Evolutionary conservation across 2,113 vertebrate species (phyloP).

Genomic region (Phylloscopus trochiloides): DNA sequence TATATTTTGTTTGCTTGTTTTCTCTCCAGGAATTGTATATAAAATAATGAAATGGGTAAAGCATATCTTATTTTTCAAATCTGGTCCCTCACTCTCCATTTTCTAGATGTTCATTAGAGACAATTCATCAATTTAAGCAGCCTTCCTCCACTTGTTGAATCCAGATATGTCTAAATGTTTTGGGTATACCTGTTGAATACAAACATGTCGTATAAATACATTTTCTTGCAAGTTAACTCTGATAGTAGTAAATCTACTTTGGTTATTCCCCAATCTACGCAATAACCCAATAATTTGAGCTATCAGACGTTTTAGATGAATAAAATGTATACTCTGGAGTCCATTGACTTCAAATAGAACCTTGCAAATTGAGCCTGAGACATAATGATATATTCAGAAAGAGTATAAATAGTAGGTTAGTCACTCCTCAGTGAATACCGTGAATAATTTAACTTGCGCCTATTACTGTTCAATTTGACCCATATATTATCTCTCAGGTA

Average conservation of each 20-base stretch:
- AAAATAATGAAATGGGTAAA: neutral
- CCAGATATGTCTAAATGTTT: neutral
- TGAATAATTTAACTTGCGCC: constrained; percentile 17
- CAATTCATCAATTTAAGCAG: neutral
- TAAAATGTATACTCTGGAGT: constrained; percentile 45
- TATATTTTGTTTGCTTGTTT: neutral
- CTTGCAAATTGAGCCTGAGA: constrained; percentile 30
- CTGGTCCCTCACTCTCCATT: neutral
- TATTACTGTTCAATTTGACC: constrained; percentile 47
- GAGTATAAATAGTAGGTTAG: constrained; percentile 64
- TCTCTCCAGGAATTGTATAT: neutral
- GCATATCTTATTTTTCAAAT: neutral
- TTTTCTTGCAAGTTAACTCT: neutral
- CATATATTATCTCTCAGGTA: constrained; percentile 48
- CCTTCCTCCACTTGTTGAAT: neutral
- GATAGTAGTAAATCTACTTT: neutral
- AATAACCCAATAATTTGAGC: constrained; percentile 28
- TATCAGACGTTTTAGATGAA: constrained; percentile 6
- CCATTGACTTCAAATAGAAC: constrained; percentile 45
- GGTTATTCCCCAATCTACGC: neutral
- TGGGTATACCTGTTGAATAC: neutral
- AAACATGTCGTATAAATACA: neutral
- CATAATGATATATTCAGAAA: constrained; percentile 51
- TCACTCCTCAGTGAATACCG: constrained; percentile 55
- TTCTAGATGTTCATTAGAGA: neutral